Conservation (phyloP, 2,888 invertebrate species). For the Acronicta alni region DNA sequence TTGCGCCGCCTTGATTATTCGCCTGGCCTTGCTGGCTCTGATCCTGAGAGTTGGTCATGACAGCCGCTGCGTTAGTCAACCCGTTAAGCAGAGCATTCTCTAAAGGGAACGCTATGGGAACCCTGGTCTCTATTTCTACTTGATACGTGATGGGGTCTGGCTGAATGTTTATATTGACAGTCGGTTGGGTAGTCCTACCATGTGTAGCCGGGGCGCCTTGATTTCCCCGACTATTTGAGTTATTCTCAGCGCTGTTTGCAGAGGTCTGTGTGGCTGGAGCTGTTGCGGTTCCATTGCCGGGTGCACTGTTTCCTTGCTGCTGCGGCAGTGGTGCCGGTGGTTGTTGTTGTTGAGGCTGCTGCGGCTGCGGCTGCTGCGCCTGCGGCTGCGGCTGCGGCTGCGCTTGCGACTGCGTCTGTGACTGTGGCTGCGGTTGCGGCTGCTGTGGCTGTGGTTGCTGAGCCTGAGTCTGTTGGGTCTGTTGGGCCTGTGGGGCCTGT, state of each 20-base stretch:
- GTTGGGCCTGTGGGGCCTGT: no score
- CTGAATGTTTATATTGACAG: constrained; percentile 65
- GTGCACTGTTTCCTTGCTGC: constrained; percentile 7
- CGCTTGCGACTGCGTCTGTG: no score
- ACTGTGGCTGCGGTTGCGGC: no score
- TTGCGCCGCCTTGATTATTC: constrained; percentile 19
- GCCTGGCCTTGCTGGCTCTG: constrained; percentile 36
- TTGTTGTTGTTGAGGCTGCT: background rate
- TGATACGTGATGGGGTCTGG: constrained; percentile 73
- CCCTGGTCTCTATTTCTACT: constrained; percentile 77
- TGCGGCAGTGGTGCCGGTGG: background rate
- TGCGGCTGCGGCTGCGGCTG: constrained; percentile 4
- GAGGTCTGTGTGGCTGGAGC: constrained; percentile 34
- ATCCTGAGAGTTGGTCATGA: constrained; percentile 37
- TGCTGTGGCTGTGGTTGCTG: no score
- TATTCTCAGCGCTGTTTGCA: constrained; percentile 24
- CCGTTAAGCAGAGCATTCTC: constrained; percentile 68
- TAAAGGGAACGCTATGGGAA: constrained; percentile 72
- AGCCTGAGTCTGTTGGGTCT: no score
- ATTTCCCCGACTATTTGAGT: constrained; percentile 20
- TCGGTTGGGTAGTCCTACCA: constrained; percentile 69
- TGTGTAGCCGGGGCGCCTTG: constrained; percentile 33
- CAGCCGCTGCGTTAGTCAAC: constrained; percentile 53
- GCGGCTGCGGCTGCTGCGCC: constrained; percentile 8
- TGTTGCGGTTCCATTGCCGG: constrained; percentile 10